Evolutionary conservation across 2,888 invertebrate genomes (phyloP).

Genomic region (Phortica okadai): DNA sequence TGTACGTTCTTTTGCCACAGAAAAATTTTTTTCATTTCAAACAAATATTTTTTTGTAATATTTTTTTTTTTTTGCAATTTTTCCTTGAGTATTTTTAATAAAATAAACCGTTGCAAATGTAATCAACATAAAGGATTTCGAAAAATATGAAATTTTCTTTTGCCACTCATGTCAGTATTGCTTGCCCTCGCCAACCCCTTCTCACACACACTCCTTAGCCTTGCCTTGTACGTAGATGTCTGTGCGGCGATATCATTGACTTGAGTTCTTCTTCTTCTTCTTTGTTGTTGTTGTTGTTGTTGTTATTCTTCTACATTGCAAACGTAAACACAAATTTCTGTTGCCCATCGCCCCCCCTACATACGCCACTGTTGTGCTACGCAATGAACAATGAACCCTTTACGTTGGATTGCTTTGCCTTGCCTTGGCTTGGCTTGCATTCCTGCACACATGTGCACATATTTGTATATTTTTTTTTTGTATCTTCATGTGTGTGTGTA

Average conservation of each 20-base stretch:
- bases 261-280: neutral
- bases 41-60: neutral
- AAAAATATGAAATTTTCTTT: conserved; percentile 53
- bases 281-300: no score
- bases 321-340: conserved; percentile 11
- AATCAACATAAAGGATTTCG: conserved; percentile 75
- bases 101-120: conserved; percentile 73
- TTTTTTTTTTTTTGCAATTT: conserved; percentile 22
- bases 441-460: neutral
- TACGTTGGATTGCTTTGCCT: no score
- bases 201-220: conserved; percentile 37
- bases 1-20: neutral
- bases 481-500: conserved; percentile 36
- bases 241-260: conserved; percentile 69
- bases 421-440: neutral
- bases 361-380: conserved; percentile 12
- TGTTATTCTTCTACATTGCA: neutral
- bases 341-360: conserved; percentile 34
- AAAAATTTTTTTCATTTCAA: neutral
- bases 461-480: neutral
- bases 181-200: neutral
- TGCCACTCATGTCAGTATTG: conserved; percentile 51
- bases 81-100: conserved; percentile 63
- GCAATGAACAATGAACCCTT: no score
- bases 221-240: conserved; percentile 68